Evolutionary conservation across 2,888 invertebrate genomes (phyloP).

Genomic region (Hydriomena furcata): DNA sequence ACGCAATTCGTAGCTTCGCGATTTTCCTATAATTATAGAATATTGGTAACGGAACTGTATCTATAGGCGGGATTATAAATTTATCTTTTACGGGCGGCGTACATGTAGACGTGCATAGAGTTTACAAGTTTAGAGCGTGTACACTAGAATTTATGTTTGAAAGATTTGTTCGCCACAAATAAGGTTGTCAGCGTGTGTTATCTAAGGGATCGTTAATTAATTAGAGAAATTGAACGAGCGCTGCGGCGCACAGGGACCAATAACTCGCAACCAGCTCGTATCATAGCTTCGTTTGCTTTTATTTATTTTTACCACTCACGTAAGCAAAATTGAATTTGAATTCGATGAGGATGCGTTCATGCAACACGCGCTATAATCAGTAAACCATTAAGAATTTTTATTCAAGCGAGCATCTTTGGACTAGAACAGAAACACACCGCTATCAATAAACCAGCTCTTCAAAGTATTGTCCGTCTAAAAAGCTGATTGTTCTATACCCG

Average conservation of each 20-base stretch:
- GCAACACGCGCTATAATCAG: conserved; percentile 38
- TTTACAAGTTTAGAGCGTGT: conserved; percentile 81
- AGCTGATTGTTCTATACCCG: too few species aligned
- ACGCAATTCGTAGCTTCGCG: conserved; percentile 40
- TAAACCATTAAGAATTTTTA: too few species aligned
- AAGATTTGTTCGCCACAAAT: conserved; percentile 83
- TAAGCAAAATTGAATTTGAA: conserved; percentile 79
- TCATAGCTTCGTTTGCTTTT: conserved; percentile 77
- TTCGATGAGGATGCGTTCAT: conserved; percentile 58
- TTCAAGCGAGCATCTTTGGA: too few species aligned
- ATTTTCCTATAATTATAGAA: conserved; percentile 50
- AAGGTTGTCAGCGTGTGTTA: conserved; percentile 82
- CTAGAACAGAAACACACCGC: too few species aligned
- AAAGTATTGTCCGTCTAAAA: too few species aligned
- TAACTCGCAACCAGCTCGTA: conserved; percentile 81
- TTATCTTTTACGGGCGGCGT: conserved; percentile 62
- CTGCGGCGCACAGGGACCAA: conserved; percentile 77
- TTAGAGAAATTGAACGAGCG: conserved; percentile 83
- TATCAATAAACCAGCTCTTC: background rate
- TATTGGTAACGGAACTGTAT: conserved; percentile 47
- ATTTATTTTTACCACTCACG: conserved; percentile 82
- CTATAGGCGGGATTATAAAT: conserved; percentile 54
- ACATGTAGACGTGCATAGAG: conserved; percentile 69
- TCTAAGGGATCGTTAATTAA: conserved; percentile 83
- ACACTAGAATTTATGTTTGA: conserved; percentile 79